A percentile compares a stretch with the other conserved stretches of the same genome.
Evolutionary conservation across 2,888 invertebrate species (phyloP).

Genomic region (Seira ritae): DNA sequence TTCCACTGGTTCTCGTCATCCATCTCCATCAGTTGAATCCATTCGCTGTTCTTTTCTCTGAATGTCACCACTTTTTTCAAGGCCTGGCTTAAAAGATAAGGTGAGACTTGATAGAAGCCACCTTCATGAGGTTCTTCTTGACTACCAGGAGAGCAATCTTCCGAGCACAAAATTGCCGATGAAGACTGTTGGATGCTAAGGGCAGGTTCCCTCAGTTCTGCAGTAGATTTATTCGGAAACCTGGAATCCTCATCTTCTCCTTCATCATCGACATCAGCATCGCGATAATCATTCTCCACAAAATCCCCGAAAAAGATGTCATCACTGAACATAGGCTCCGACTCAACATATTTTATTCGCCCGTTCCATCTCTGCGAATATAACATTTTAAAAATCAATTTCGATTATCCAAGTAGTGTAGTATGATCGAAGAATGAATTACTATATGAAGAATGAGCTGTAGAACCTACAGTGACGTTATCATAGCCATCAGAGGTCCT

Average conservation of each 20-base stretch:
- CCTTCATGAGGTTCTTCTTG: conserved; percentile 54
- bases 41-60: conserved; percentile 51
- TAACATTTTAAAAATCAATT: no score
- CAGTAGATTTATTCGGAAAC: background rate
- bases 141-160: background rate
- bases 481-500: conserved; percentile 53
- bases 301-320: background rate
- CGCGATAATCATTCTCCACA: background rate
- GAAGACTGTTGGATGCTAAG: background rate
- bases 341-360: conserved; percentile 7
- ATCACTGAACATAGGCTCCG: background rate
- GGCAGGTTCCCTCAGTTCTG: background rate
- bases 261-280: background rate
- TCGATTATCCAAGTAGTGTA: no score
- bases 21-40: conserved; percentile 34
- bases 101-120: conserved; percentile 65
- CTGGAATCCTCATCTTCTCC: background rate
- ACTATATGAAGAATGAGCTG: no score
- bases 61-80: conserved; percentile 45
- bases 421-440: no score
- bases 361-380: background rate
- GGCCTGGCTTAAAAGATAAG: conserved; percentile 61
- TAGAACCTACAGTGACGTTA: conserved; percentile 59
- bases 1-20: conserved; percentile 67
- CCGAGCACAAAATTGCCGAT: background rate